phyloP scores from a whole-genome alignment of 2,888 invertebrate species.

The Leptopilina syphax region DNA sequence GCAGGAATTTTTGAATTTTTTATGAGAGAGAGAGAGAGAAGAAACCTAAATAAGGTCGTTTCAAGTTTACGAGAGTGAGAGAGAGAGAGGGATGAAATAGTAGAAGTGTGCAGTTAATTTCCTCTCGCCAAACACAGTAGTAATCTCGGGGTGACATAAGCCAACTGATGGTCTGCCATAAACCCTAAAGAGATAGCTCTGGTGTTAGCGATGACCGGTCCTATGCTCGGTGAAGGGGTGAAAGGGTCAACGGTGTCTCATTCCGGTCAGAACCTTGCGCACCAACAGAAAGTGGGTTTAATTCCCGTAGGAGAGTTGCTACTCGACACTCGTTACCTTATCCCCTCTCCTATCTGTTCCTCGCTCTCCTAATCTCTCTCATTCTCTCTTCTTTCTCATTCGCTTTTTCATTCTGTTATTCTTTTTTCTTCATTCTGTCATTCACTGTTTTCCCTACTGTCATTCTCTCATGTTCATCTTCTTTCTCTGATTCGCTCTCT shows the following conservation, averaged over 20 bases:
- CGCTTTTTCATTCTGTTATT: no score
- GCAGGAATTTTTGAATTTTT: neutral
- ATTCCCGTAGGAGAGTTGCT: conserved; percentile 53
- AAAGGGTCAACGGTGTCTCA: conserved; percentile 50
- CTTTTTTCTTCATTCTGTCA: no score
- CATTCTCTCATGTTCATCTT: no score
- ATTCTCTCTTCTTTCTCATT: no score
- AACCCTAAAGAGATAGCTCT: conserved; percentile 52
- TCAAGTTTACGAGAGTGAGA: neutral
- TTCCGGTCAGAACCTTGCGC: conserved; percentile 53
- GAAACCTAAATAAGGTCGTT: neutral
- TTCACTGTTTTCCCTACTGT: no score
- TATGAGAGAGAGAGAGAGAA: no score
- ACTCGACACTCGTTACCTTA: conserved; percentile 53
- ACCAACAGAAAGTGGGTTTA: conserved; percentile 55
- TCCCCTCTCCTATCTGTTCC: conserved; percentile 27
- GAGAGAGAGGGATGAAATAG: neutral
- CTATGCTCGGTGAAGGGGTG: conserved; percentile 41
- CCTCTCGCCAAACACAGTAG: conserved; percentile 76
- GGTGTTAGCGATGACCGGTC: conserved; percentile 1
- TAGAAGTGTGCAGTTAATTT: conserved; percentile 71
- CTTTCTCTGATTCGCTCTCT: no score
- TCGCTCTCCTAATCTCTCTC: no score
- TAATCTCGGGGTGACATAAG: conserved; percentile 75
- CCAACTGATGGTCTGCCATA: conserved; percentile 69